Conservation (phyloP, 2,888 invertebrate species). For the Chrysopilus asiliformis region DNA sequence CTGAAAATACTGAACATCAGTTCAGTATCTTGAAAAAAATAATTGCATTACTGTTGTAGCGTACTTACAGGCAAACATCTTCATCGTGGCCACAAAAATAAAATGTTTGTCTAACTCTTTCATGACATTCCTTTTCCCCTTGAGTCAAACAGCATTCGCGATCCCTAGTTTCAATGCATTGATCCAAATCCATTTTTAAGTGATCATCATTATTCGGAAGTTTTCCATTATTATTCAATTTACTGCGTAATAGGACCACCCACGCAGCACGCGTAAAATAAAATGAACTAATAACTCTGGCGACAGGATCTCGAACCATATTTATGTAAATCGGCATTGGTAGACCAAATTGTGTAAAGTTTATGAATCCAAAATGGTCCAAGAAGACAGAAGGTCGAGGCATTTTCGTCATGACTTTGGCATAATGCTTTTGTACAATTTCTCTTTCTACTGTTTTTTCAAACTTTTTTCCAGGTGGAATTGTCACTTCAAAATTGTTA, state of each 20-base stretch:
- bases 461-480: not conserved
- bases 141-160: no score
- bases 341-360: constrained; percentile 65
- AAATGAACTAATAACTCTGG: constrained; percentile 82
- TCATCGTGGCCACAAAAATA: constrained; percentile 85
- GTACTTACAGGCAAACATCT: constrained; percentile 58
- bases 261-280: constrained; percentile 79
- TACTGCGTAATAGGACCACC: no score
- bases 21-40: no score
- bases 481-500: constrained; percentile 11
- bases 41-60: constrained; percentile 6
- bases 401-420: constrained; percentile 54
- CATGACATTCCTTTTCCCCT: constrained; percentile 49
- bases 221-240: constrained; percentile 77
- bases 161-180: no score
- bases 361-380: constrained; percentile 79
- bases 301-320: constrained; percentile 77
- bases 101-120: constrained; percentile 73
- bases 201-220: no score
- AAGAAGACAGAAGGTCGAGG: constrained; percentile 70
- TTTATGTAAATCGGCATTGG: constrained; percentile 82
- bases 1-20: no score
- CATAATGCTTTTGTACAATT: constrained; percentile 58
- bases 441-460: no score
- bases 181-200: no score